A percentile compares a stretch with the other conserved stretches of the same genome.
Conservation (phyloP, 1,140 invertebrate genomes). For the Adoxophyes honmai region DNA sequence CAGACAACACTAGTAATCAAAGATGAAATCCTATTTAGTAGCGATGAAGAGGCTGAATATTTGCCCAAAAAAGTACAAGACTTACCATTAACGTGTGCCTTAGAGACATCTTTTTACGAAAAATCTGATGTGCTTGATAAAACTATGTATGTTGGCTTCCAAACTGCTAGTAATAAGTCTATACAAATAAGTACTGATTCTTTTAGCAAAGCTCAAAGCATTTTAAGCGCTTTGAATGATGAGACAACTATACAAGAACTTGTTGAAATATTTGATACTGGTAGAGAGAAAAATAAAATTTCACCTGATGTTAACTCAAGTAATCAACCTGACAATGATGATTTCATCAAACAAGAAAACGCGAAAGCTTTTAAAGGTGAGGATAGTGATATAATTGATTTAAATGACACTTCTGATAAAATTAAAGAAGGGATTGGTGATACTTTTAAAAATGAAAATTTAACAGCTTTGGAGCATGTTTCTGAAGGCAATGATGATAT, state of each 20-base stretch:
- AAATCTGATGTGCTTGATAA: conserved; percentile 41
- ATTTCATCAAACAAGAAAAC: neutral
- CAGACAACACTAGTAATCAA: neutral
- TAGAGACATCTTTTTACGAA: conserved; percentile 48
- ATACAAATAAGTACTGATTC: conserved; percentile 55
- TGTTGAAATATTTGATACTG: conserved; percentile 38
- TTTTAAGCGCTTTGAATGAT: conserved; percentile 37
- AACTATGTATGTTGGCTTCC: conserved; percentile 65
- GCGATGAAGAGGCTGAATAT: conserved; percentile 56
- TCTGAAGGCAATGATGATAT: neutral
- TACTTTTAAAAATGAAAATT: neutral
- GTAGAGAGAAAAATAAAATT: neutral
- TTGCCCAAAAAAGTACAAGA: conserved; percentile 29
- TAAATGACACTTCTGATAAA: conserved; percentile 4
- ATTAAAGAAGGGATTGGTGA: neutral
- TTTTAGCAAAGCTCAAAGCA: conserved; percentile 55
- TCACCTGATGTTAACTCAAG: too few relatives aligned
- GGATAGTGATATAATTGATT: too few relatives aligned
- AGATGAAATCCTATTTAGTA: conserved; percentile 58
- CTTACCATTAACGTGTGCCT: conserved; percentile 54
- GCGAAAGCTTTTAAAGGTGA: too few relatives aligned
- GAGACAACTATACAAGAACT: conserved; percentile 37
- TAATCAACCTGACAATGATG: too few relatives aligned
- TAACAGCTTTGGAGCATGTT: neutral
- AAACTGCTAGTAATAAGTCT: conserved; percentile 64